Conservation (phyloP, 1,140 invertebrate species). For the Drosophila prosaltans region DNA sequence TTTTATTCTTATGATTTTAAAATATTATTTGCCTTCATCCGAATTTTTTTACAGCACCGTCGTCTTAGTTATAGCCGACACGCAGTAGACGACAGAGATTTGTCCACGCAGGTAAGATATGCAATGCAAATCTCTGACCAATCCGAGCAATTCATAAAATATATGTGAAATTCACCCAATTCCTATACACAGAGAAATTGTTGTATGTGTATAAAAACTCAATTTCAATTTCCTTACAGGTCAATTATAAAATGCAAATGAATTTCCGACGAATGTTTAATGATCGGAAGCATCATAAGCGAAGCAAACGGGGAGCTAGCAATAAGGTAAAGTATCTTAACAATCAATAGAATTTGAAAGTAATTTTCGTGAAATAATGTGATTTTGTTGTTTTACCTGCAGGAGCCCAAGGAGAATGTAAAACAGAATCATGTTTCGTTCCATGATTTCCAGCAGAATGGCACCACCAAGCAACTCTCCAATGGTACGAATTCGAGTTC, state of each 20-base stretch:
- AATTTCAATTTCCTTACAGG: slow-evolving; percentile 81
- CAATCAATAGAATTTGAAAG: neutral
- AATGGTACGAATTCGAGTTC: slow-evolving; percentile 89
- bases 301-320: slow-evolving; percentile 89
- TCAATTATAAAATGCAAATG: slow-evolving; percentile 96
- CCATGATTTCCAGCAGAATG: slow-evolving; percentile 93
- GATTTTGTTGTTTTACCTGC: neutral
- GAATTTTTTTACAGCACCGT: slow-evolving; percentile 88
- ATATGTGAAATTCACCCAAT: neutral
- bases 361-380: slow-evolving; percentile 22
- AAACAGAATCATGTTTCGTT: slow-evolving; percentile 94
- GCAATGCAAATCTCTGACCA: slow-evolving; percentile 23
- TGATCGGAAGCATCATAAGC: slow-evolving; percentile 92
- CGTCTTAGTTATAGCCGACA: slow-evolving; percentile 95
- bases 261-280: slow-evolving; percentile 92
- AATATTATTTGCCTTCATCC: slow-evolving; percentile 59
- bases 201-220: neutral
- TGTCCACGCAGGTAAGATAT: slow-evolving; percentile 87
- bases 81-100: slow-evolving; percentile 93
- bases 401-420: slow-evolving; percentile 84
- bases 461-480: slow-evolving; percentile 92
- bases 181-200: too few species aligned
- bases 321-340: slow-evolving; percentile 85
- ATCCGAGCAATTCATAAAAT: neutral
- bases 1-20: slow-evolving; percentile 51